Base-by-base conservation (phyloP, 2,888 invertebrate genomes). In the Phania funesta region DNA sequence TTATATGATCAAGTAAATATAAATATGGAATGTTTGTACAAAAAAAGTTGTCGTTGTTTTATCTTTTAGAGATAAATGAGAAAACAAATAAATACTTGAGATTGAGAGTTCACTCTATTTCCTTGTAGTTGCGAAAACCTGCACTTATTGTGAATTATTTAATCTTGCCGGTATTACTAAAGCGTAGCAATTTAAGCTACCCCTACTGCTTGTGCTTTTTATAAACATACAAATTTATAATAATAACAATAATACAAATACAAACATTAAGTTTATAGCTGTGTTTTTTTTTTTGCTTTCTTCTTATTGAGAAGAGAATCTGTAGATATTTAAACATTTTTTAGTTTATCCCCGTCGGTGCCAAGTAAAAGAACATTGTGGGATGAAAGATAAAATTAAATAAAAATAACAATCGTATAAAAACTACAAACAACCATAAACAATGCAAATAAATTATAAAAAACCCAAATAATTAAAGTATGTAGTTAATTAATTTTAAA, bases 301-400 rank as follows among this genome's bases (percentile, higher is more conserved):
- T 54, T 76, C 24, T 29, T 29, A 62, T 44, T 68, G 52, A 68
- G 68, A 60, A 68, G 32, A 76, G 35, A 68, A 52, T 76, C 68
- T 68, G 32, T 76, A 76, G 67, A 16, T 22, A 67, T 22, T 67
- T 11, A 50, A 76, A 44, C 50, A 58, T 35, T 56, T 35, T 68
- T 79, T 79, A 79, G 78, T 79, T 65, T 71, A 79, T 79, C 50
- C 50, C 58, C 50, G 24, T 65, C 78, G 20, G 58, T 58, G 50
- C 20, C 32, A 58, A 67, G 78, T 44, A 58, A 65, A 73, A 58
- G 50, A 65, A 54, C 68, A 54, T 46, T 35, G 32, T 44, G 44
- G 41, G 52, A 52, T 60, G 52, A 50, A 68, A 44, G 41, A 32
- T 13, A 46, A 54, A 54, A 26, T 65, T 18, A 56, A 74, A 46